Base-by-base conservation (phyloP, 2,888 invertebrate species). In the Dasysyrphus albostriatus region DNA sequence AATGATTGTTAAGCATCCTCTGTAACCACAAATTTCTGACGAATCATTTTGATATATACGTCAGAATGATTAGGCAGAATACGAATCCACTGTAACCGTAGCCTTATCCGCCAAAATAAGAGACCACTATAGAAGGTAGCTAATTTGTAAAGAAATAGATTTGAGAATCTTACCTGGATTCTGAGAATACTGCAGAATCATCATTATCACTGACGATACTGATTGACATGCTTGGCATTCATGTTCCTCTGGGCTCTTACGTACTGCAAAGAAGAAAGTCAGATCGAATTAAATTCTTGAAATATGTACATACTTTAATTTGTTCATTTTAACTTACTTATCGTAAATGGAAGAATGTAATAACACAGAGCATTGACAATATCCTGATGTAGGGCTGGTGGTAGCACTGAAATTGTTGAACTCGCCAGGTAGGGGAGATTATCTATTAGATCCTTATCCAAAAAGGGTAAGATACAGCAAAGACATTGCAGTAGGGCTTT, bases 361-460 rank as follows among this genome's bases (percentile, higher is more conserved):
- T 98, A 98, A 92, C 99, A 98, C 14, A 99, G 94, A 67, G 98
- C 95, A 91, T 99, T 98, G 74, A 99, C 95, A 88, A 99, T 97
- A 90, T 98, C 98, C 93, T 98, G 98, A 92, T 99, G 98, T 74
- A 99, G 93, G 73, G 96, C 95, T 65, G 95, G 94, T 0, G 99
- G 99, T 91, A 99, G 95, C 63, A 98, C 97, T 74, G 98, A 97
- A 90, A 99, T 96, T 89, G 98, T 96, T 89, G 98, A 98, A 69
- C 99, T 98, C 63, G 98, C 96, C 89, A 98, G 94, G 92, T 98
- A 98, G 29, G 99, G 98, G 90, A 99, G 94, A 90, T 98, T 97
- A 93, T 99, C 99, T 89, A 99, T 97, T 91, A 98, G 94, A 91
- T 99, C 99, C 92, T 98, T 97, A 92, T 99, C 99, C 91, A 99